phyloP scores from a whole-genome alignment of 2,113 vertebrate genomes.

The Hippolais icterina region DNA sequence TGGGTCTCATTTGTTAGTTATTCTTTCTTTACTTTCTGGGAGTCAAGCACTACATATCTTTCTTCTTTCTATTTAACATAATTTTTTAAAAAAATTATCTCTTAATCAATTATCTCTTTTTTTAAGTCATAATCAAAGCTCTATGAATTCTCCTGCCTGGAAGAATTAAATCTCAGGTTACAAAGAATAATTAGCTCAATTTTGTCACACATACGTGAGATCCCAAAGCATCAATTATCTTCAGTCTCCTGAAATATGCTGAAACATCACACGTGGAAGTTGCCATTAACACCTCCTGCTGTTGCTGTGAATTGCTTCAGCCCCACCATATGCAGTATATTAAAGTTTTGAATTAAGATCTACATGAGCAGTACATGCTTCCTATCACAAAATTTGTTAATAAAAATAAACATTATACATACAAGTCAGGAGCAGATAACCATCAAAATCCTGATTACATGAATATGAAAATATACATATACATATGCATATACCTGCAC shows the following conservation, averaged over 20 bases:
- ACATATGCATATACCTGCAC: not conserved
- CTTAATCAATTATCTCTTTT: not conserved
- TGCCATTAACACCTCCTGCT: not conserved
- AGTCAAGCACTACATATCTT: not conserved
- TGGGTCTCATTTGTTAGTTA: not conserved
- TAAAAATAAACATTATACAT: not conserved
- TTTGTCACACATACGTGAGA: not conserved
- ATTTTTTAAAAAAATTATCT: not conserved
- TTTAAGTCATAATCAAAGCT: not conserved
- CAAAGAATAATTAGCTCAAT: not conserved
- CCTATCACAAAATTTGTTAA: not conserved
- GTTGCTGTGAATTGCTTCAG: not conserved
- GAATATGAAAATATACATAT: not conserved
- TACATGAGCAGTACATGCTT: not conserved
- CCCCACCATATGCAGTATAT: not conserved
- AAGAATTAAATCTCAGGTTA: not conserved
- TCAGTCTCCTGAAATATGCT: not conserved
- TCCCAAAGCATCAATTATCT: not conserved
- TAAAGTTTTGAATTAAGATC: not conserved
- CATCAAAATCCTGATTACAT: not conserved
- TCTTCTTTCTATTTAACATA: not conserved
- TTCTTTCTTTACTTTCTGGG: not conserved
- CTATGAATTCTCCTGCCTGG: not conserved
- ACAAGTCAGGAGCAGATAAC: not conserved
- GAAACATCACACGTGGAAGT: not conserved